These are phyloP conservation scores for Eptesicus fuscus DNA, from an alignment of 2,113 vertebrate species.

Conservation along the genomic window DNA sequence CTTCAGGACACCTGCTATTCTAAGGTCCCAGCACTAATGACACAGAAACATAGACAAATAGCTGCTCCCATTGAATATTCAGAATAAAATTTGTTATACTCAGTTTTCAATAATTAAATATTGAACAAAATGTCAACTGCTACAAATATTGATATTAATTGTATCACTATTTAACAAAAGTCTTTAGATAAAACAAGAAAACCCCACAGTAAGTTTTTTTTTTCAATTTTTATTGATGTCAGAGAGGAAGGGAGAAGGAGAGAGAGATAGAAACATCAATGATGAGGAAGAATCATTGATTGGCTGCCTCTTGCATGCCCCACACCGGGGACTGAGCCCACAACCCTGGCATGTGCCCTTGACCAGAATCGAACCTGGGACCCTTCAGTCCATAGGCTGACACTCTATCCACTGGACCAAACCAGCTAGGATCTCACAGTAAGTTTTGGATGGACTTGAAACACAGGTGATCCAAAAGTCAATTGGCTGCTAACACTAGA, in stretches of 20 bases:
- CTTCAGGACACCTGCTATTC: not conserved
- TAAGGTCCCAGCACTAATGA: not conserved
- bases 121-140: not conserved
- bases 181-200: not conserved
- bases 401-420: no score
- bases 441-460: not conserved
- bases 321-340: no score
- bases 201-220: not conserved
- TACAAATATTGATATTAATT: not conserved
- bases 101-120: not conserved
- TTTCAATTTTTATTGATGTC: no score
- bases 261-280: no score
- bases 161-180: not conserved
- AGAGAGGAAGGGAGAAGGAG: no score
- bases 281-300: no score
- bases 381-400: no score
- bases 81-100: not conserved
- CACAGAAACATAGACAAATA: not conserved
- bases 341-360: no score
- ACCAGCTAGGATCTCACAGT: not conserved
- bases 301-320: no score
- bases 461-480: not conserved
- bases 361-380: no score
- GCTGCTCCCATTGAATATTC: not conserved
- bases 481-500: not conserved